These are phyloP conservation scores for Pogonocichla stellata DNA, from an alignment of 2,113 vertebrate species.

Conservation along the genomic window DNA sequence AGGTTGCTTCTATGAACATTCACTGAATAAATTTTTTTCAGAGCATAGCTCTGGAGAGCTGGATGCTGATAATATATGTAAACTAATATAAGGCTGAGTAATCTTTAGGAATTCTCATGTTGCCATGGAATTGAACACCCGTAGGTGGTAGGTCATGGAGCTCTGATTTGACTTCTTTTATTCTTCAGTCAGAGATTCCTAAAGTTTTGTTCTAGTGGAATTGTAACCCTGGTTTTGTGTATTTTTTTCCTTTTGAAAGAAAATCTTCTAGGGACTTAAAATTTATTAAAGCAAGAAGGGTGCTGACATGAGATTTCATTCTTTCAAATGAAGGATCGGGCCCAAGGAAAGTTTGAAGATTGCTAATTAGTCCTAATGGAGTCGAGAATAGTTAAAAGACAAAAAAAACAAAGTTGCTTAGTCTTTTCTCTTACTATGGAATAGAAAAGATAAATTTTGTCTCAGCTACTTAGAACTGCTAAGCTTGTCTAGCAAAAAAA, in stretches of 20 bases:
- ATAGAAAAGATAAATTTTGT: background rate
- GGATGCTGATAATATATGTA: constrained; percentile 24
- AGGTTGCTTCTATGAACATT: background rate
- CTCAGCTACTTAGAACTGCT: background rate
- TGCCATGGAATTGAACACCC: constrained; percentile 47
- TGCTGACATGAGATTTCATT: background rate
- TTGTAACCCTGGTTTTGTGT: background rate
- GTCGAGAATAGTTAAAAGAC: background rate
- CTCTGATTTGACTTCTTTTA: constrained; percentile 30
- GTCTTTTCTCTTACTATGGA: background rate
- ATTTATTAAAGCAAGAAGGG: background rate
- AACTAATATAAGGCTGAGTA: constrained; percentile 51
- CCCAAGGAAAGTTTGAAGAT: background rate
- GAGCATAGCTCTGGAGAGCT: background rate
- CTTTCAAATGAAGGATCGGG: background rate
- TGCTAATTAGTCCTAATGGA: background rate
- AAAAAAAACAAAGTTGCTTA: background rate
- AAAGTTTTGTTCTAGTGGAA: background rate
- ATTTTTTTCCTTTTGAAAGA: background rate
- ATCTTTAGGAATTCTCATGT: constrained; percentile 60
- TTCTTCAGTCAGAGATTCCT: background rate
- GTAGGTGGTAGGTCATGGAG: constrained; percentile 52
- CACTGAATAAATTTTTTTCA: background rate
- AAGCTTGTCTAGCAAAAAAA: background rate
- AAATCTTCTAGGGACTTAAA: background rate